These are phyloP conservation scores for Lepus townsendii DNA, from an alignment of 2,797 vertebrate species.

Conservation along the genomic window DNA sequence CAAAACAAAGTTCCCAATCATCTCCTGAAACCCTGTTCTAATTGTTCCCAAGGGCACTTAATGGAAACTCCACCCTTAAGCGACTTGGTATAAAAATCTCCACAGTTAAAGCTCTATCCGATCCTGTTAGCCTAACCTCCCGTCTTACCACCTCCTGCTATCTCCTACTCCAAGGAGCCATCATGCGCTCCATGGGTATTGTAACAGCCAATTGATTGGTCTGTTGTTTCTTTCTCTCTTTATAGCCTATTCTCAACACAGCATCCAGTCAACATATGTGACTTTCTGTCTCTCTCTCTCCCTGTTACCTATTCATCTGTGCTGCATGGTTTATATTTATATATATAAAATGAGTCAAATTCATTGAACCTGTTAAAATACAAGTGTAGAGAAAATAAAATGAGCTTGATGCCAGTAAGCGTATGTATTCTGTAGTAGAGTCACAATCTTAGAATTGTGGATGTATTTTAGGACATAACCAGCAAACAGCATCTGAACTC, in stretches of 20 bases:
- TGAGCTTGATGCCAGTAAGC: neutral
- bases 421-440: constrained; percentile 34
- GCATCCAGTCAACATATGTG: neutral
- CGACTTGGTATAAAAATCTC: neutral
- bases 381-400: neutral
- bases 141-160: neutral
- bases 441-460: constrained; percentile 54
- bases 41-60: neutral
- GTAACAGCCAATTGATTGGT: neutral
- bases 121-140: neutral
- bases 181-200: neutral
- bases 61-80: neutral
- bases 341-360: neutral
- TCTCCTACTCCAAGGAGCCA: neutral
- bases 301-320: neutral
- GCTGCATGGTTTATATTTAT: neutral
- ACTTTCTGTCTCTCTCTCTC: neutral
- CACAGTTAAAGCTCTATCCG: neutral
- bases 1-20: neutral
- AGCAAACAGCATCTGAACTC: constrained; percentile 1
- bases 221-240: neutral
- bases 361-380: constrained; percentile 52
- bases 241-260: neutral
- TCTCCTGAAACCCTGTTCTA: neutral
- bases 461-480: neutral